phyloP scores from a whole-genome alignment of 2,113 vertebrate species.

The Tychaedon coryphoeus region DNA sequence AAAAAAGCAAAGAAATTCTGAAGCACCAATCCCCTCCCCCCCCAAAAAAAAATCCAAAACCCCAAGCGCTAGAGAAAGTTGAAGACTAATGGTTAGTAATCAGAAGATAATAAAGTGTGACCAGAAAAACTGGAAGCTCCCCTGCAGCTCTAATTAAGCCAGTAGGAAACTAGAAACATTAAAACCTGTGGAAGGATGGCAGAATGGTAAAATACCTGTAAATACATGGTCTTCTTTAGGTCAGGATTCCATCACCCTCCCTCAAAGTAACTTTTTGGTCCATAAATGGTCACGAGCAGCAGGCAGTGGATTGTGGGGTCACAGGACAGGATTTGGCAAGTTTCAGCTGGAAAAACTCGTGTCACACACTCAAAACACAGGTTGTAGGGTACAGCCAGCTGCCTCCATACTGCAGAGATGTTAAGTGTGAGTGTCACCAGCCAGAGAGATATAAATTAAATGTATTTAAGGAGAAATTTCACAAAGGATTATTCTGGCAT shows the following conservation, averaged over 20 bases:
- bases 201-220: background rate
- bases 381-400: background rate
- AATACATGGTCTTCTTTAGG: background rate
- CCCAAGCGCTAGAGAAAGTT: background rate
- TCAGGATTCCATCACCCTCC: background rate
- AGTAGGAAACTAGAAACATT: background rate
- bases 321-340: background rate
- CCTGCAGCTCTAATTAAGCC: conserved; percentile 21
- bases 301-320: background rate
- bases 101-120: conserved; percentile 22
- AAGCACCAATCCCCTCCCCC: accelerated
- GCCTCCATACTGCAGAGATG: background rate
- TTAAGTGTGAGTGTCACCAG: background rate
- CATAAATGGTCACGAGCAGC: background rate
- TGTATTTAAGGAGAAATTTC: conserved; percentile 11
- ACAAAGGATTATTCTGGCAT: conserved; percentile 6
- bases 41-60: background rate
- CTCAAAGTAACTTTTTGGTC: background rate
- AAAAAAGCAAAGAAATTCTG: background rate
- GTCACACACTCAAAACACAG: accelerated
- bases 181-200: background rate
- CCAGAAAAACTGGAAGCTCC: conserved; percentile 39
- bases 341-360: background rate
- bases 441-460: background rate
- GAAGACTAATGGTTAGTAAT: conserved; percentile 21